phyloP scores from a whole-genome alignment of 1,140 invertebrate genomes.

The Rhyzopertha dominica region DNA sequence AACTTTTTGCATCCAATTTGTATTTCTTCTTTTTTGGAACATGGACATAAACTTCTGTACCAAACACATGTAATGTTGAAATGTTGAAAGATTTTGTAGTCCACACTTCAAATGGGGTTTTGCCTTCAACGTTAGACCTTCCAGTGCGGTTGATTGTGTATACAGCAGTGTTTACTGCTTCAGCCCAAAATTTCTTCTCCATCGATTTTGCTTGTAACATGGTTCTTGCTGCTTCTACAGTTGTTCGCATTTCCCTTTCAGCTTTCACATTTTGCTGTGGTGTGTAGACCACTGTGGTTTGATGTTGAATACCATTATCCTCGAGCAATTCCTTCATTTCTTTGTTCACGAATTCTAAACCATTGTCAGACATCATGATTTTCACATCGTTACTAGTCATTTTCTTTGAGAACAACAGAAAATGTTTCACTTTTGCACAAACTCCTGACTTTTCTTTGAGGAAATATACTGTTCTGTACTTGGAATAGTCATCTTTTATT shows the following conservation, averaged over 20 bases:
- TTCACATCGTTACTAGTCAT: constrained; percentile 35
- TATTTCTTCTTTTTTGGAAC: constrained; percentile 40
- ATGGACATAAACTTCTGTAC: constrained; percentile 37
- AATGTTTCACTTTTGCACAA: constrained; percentile 27
- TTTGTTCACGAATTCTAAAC: constrained; percentile 37
- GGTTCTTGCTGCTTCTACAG: constrained; percentile 37
- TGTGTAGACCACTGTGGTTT: constrained; percentile 38
- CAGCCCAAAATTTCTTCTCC: constrained; percentile 38
- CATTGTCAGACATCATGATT: constrained; percentile 40
- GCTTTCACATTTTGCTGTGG: constrained; percentile 43
- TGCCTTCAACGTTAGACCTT: constrained; percentile 28
- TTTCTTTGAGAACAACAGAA: constrained; percentile 28
- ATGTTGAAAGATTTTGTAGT: too few species aligned
- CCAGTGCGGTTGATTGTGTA: constrained; percentile 42
- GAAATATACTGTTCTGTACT: constrained; percentile 36
- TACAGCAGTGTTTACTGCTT: constrained; percentile 39
- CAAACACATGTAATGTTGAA: constrained; percentile 38
- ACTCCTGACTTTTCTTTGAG: constrained; percentile 39
- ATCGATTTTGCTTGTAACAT: constrained; percentile 24
- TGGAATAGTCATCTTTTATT: constrained; percentile 37
- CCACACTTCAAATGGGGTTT: constrained; percentile 40
- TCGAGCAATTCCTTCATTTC: constrained; percentile 24
- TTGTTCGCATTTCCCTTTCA: constrained; percentile 42
- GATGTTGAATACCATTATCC: constrained; percentile 36
- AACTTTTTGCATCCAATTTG: constrained; percentile 42